Base-by-base conservation (phyloP, 2,113 vertebrate genomes). In the Brachionichthys hirsutus region DNA sequence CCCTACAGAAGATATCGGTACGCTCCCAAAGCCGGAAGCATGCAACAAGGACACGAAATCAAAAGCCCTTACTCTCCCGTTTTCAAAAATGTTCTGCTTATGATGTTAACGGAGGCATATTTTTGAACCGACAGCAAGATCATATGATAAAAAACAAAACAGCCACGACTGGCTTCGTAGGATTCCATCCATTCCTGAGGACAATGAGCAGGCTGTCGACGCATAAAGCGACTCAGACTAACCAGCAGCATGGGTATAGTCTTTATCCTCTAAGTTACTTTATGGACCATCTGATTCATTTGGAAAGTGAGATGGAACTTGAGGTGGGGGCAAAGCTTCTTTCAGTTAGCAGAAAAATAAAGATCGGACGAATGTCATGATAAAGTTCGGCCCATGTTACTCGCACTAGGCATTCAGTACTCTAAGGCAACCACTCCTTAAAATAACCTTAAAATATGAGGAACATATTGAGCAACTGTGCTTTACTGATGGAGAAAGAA, bases 141-240 rank as follows among this genome's bases (percentile, higher is more conserved):
- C 47, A 44, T 50, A 70, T 18, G 19, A 74, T 16, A 47, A 76
- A 78, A 75, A 59, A 61, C 47, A 3, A 59, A 79, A 84, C 82
- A 56, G 75, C 24, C 48, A 54, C 0, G 3, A 82, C 84, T 38
- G 59, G 84, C 54, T 59, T 44, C 15, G n/a, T 41, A 6, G 54
- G 68, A 89, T 90, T 86, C 78, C 77, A 67, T 42, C 53, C 69
- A 77, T 85, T 81, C 68, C 78, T 51, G 22, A 58, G 52, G 43
- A 69, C 70, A 82, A 54, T 50, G 69, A 69, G 52, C 24, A 9
- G 15, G 45, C 24, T n/a, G 41, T 20, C 12, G 22, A 14, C 0
- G 9, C 8, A 12, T 5, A 20, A 50, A 69, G 57, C 45, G 60
- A 72, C 51, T 54, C 43, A 46, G 36, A 42, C 46, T 16, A 22